A percentile compares a stretch with the other conserved stretches of the same genome.
Conservation (phyloP, 2,888 invertebrate genomes). For the Epiblema foenella region DNA sequence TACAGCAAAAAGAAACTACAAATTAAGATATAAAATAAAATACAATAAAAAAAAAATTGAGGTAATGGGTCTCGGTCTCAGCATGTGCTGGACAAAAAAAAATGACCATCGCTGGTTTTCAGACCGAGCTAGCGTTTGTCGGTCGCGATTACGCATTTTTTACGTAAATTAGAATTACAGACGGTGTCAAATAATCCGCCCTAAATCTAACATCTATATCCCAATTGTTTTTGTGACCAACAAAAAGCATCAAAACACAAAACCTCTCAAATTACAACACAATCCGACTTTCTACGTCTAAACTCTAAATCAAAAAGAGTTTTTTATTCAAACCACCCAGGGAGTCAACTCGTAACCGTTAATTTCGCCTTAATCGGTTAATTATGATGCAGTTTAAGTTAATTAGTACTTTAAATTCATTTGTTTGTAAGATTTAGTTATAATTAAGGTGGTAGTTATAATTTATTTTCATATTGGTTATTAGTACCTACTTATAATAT, state of each 20-base stretch:
- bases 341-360: constrained; percentile 33
- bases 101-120: too few species aligned
- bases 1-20: too few species aligned
- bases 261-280: constrained; percentile 21
- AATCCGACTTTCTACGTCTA: constrained; percentile 3
- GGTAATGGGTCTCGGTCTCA: too few species aligned
- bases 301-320: not conserved
- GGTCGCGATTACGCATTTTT: too few species aligned
- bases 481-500: too few species aligned
- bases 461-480: constrained; percentile 7
- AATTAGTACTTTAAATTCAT: constrained; percentile 35
- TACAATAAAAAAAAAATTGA: too few species aligned
- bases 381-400: constrained; percentile 44
- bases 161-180: not conserved
- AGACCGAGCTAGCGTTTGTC: too few species aligned
- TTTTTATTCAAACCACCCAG: constrained; percentile 28
- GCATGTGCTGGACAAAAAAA: too few species aligned
- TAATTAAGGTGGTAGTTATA: constrained; percentile 10
- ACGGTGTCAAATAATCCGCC: not conserved
- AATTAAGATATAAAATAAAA: too few species aligned
- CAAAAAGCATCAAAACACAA: not conserved
- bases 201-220: not conserved
- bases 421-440: constrained; percentile 1
- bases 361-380: constrained; percentile 41
- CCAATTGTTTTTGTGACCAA: not conserved